Evolutionary conservation across 2,888 invertebrate species (phyloP), one percentile per base, ranked within the genome.

Genomic region (Strigamia transsilvanica): DNA sequence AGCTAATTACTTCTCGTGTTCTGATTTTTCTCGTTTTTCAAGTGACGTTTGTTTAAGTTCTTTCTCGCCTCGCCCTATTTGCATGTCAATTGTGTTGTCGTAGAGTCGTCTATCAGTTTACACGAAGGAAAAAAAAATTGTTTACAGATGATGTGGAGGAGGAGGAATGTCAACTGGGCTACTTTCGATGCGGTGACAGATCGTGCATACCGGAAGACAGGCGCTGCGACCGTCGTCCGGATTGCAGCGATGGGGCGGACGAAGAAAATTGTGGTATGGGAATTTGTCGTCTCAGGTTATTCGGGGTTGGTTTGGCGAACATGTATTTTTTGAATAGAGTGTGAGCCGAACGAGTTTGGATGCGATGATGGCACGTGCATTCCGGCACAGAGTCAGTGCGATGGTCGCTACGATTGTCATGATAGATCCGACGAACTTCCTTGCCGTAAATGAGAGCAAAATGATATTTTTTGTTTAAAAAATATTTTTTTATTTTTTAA

Each of bases 341-440:
- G 82, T 56, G 23, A 32, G 9, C 79, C 82, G 38, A 82, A 82
- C 77, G 84, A 85, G 82, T 86, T 83, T 82, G 82, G 83, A n/a
- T 86, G 86, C 83, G 61, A 79, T 61, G 84, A 85, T 83, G 86
- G 86, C 12, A 83, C 80, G 18, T 86, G 86, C 82, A 84, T 86
- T 42, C 84, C 82, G 12, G 86, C 85, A 66, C 87, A 86, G 82
- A 87, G 86, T 80, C 89, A 89, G 46, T 87, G 87, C 84, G 86
- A 87, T 84, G 84, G 86, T 15, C 84, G 85, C 32, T 85, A 85
- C 79, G 87, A 88, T 82, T 89, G 89, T 85, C 82, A 84, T 5
- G 89, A 89, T 85, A 86, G 87, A 32, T 86, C 86, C n/a, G 89
- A 89, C 85, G 89, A 89, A 84, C 84, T 84, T 21, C 86, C 87